These are phyloP conservation scores for Oreohelix idahoensis DNA, from an alignment of 1,140 invertebrate species.

Conservation along the genomic window DNA sequence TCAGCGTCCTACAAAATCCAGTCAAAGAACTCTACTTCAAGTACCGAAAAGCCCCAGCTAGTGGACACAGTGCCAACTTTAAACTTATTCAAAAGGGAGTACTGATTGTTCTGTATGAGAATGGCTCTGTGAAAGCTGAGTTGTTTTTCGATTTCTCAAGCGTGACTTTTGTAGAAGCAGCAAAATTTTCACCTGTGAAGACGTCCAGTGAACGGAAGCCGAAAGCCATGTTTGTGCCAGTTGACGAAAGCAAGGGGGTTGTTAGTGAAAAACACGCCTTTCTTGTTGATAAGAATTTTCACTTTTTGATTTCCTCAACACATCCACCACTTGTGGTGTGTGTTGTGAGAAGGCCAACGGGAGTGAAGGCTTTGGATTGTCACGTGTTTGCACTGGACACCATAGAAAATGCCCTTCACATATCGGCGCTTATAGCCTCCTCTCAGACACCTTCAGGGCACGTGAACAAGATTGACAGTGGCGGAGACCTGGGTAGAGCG, in stretches of 20 bases:
- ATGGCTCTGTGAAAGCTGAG: slow-evolving; percentile 41
- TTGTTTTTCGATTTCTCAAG: slow-evolving; percentile 55
- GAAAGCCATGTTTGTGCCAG: slow-evolving; percentile 55
- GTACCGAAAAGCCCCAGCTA: slow-evolving; percentile 47
- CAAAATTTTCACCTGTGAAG: slow-evolving; percentile 51
- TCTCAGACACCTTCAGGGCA: slow-evolving; percentile 13
- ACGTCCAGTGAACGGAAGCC: slow-evolving; percentile 54
- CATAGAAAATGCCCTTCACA: slow-evolving; percentile 49
- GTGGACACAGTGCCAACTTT: slow-evolving; percentile 43
- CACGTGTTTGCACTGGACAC: slow-evolving; percentile 59
- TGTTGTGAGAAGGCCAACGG: slow-evolving; percentile 56
- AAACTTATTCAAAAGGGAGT: slow-evolving; percentile 49
- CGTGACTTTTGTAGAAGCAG: slow-evolving; percentile 55
- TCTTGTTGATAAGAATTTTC: slow-evolving; percentile 55
- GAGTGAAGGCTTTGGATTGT: slow-evolving; percentile 59
- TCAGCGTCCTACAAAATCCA: slow-evolving; percentile 55
- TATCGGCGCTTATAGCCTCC: slow-evolving; percentile 45
- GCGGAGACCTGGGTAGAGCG: background rate
- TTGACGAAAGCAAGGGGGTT: slow-evolving; percentile 49
- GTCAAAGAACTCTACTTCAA: slow-evolving; percentile 59
- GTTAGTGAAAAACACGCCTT: slow-evolving; percentile 55
- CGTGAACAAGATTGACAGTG: background rate
- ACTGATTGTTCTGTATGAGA: slow-evolving; percentile 43
- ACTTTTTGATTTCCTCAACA: slow-evolving; percentile 48
- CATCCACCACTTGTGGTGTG: slow-evolving; percentile 58